These are phyloP conservation scores for Sminthurinus signatus DNA, from an alignment of 1,140 invertebrate genomes.

Conservation along the genomic window DNA sequence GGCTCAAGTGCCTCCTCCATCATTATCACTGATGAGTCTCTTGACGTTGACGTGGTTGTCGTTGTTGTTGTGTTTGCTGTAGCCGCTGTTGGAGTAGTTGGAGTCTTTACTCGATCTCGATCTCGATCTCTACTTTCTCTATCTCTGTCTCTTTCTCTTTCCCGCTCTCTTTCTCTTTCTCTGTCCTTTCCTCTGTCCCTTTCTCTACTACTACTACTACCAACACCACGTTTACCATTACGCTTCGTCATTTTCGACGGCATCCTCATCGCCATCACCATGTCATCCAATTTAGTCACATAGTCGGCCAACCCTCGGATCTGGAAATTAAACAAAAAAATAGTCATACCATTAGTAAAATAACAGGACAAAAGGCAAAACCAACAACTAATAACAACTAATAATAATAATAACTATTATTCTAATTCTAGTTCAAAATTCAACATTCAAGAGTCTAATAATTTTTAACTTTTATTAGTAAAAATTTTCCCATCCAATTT, in stretches of 20 bases:
- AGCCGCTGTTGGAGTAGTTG: neutral
- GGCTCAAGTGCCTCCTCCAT: constrained; percentile 21
- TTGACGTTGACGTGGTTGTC: neutral
- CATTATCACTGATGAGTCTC: constrained; percentile 21
- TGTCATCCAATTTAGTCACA: constrained; percentile 18
- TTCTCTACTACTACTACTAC: too few species aligned
- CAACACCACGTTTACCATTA: too few species aligned
- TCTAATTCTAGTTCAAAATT: too few species aligned
- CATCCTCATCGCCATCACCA: constrained; percentile 15
- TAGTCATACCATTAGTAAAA: too few species aligned
- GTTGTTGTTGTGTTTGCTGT: neutral
- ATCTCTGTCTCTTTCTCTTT: too few species aligned
- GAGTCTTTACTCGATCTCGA: neutral
- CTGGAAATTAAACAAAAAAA: constrained; percentile 15
- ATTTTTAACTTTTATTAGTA: too few species aligned
- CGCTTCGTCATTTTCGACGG: neutral
- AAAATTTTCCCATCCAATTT: too few species aligned
- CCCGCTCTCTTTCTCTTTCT: too few species aligned
- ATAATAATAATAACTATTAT: too few species aligned
- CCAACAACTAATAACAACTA: too few species aligned
- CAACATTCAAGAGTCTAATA: too few species aligned
- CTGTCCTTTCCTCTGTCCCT: neutral
- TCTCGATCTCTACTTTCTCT: neutral
- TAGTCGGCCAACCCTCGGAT: constrained; percentile 27
- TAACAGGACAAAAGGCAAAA: too few species aligned